Base-by-base conservation (phyloP, 2,113 vertebrate species). In the Antigone vipio region DNA sequence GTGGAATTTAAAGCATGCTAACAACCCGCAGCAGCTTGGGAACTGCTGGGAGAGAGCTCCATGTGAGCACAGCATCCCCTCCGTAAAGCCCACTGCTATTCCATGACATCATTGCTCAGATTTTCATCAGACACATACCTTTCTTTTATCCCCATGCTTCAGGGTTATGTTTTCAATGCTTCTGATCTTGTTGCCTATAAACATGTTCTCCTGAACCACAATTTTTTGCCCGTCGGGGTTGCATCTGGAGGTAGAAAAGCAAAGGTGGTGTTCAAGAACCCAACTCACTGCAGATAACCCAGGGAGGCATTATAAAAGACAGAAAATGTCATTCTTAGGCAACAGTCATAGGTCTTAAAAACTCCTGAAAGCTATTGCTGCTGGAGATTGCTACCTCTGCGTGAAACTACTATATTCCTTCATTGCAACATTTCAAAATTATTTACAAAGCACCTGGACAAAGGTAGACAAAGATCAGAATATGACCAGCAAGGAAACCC, bases 1-100 rank as follows among this genome's bases (percentile, higher is more conserved):
- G 71, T 93, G 95, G 96, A 97, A 98, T 97, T 88, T n/a, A 30
- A 97, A 67, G 85, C 90, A 96, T 79, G 95, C 79, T 30, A 83
- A 91, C 68, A 91, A 49, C 69, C 42, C 66, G 1, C 23, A 26
- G 91, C 49, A 85, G 87, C 95, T 88, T 97, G 97, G 82, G 96
- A 95, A 96, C 78, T 4, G 21, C 0, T 3, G 50, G 66, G 40
- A 45, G 47, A 58, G 85, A 60, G 30, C n/a, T 58, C 42, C 0
- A 8, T 35, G 76, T 49, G 72, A 88, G 60, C 6, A 2, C 52
- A 40, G 55, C 6, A 3, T 56, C 59, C 71, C 77, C 49, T 50
- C 45, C 4, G 1, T 26, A 78, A 52, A 78, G 50, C 47, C 59
- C 73, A 5, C 45, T 60, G 59, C 69, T 80, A 27, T 38, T 52